phyloP scores from a whole-genome alignment of 2,888 invertebrate genomes.

The Diloba caeruleocephala region DNA sequence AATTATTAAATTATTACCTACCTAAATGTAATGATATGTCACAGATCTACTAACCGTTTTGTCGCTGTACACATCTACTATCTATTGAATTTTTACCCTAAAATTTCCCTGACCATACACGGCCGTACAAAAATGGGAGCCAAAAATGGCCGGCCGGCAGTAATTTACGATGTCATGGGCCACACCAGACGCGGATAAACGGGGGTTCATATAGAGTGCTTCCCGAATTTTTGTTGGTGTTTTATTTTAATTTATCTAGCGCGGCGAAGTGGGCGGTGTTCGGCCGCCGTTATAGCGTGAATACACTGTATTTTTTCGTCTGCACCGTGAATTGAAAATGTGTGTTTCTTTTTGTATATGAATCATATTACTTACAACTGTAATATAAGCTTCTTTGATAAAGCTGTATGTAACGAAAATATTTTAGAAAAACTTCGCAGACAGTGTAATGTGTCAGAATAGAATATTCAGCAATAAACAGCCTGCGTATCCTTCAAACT shows the following conservation, averaged over 20 bases:
- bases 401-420: background rate
- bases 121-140: slow-evolving; percentile 61
- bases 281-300: slow-evolving; percentile 45
- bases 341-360: slow-evolving; percentile 13
- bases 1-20: too few species aligned
- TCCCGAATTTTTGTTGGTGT: slow-evolving; percentile 64
- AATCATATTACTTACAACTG: slow-evolving; percentile 7
- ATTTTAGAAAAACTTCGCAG: slow-evolving; percentile 18
- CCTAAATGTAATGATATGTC: slow-evolving; percentile 10
- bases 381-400: slow-evolving; percentile 1
- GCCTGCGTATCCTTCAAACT: background rate
- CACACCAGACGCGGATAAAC: slow-evolving; percentile 65
- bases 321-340: slow-evolving; percentile 50
- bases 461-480: slow-evolving; percentile 1
- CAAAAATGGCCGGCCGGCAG: slow-evolving; percentile 63
- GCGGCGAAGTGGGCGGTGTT: slow-evolving; percentile 62
- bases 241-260: slow-evolving; percentile 75
- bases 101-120: slow-evolving; percentile 57
- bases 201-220: slow-evolving; percentile 69
- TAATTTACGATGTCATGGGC: slow-evolving; percentile 67
- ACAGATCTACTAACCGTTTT: slow-evolving; percentile 28
- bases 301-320: slow-evolving; percentile 48
- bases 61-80: slow-evolving; percentile 38
- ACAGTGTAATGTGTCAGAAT: slow-evolving; percentile 1
- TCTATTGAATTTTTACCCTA: slow-evolving; percentile 59